Percentiles rank a stretch among this genome's conserved stretches.
phyloP scores from a whole-genome alignment of 2,888 invertebrate species.

The Cyrtodaria siliqua region DNA sequence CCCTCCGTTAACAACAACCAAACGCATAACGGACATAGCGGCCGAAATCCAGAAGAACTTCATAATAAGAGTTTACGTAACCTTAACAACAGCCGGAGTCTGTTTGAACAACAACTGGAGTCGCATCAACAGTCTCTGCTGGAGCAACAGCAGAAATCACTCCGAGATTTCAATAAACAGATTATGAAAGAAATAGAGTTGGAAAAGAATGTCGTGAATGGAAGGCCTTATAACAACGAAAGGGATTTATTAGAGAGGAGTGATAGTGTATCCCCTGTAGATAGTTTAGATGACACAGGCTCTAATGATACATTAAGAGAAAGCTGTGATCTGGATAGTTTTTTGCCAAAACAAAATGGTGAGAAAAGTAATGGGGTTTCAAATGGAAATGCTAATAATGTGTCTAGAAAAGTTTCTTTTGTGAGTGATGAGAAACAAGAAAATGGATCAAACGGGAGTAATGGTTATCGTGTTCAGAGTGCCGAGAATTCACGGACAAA shows the following conservation, averaged over 20 bases:
- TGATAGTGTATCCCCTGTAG: constrained; percentile 78
- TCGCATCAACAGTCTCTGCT: constrained; percentile 79
- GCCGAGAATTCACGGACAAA: constrained; percentile 27
- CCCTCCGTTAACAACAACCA: constrained; percentile 47
- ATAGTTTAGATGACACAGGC: constrained; percentile 75
- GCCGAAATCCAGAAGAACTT: constrained; percentile 65
- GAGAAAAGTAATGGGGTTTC: constrained; percentile 5
- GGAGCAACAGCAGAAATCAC: constrained; percentile 78
- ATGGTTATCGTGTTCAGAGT: constrained; percentile 18
- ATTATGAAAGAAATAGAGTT: constrained; percentile 77
- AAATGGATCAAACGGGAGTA: constrained; percentile 6
- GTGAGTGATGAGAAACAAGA: constrained; percentile 12
- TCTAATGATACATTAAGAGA: constrained; percentile 59
- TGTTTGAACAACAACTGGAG: constrained; percentile 83
- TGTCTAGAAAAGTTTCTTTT: constrained; percentile 4
- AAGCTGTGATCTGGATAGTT: constrained; percentile 53
- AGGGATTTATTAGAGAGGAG: constrained; percentile 56
- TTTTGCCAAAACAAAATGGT: constrained; percentile 39
- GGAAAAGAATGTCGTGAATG: constrained; percentile 62
- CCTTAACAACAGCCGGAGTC: constrained; percentile 77
- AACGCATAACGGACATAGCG: constrained; percentile 20
- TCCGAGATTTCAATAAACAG: constrained; percentile 80
- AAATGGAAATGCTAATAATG: not conserved
- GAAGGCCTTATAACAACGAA: constrained; percentile 38
- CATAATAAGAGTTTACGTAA: constrained; percentile 79